These are phyloP conservation scores for Aythya baeri DNA, from an alignment of 2,113 vertebrate genomes.

Conservation along the genomic window DNA sequence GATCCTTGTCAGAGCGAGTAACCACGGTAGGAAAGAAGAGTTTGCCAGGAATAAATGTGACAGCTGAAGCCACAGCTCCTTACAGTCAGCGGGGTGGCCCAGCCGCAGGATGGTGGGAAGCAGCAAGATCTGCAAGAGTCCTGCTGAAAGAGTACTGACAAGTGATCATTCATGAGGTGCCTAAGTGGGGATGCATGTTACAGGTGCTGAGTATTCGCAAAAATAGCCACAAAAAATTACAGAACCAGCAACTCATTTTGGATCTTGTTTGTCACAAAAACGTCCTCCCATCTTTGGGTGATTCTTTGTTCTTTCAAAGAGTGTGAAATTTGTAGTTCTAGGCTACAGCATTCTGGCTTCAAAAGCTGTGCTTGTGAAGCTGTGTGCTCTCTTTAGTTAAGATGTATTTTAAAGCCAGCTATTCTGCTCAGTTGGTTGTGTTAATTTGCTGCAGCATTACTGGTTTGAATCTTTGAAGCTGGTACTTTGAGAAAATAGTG, in stretches of 20 bases:
- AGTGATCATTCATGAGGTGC: background rate
- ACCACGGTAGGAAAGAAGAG: background rate
- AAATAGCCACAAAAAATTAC: background rate
- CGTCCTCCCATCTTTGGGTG: background rate
- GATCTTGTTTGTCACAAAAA: background rate
- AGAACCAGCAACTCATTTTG: background rate
- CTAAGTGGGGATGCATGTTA: background rate
- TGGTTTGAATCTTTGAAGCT: background rate
- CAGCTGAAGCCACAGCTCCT: background rate
- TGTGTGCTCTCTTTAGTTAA: background rate
- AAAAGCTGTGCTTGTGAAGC: background rate
- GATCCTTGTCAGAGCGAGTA: background rate
- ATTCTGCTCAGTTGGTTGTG: background rate
- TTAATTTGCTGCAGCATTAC: background rate
- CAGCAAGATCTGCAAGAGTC: background rate
- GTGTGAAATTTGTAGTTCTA: background rate
- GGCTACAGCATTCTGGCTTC: background rate
- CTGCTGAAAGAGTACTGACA: background rate
- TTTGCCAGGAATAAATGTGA: background rate
- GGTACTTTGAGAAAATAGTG: background rate
- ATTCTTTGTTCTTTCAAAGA: background rate
- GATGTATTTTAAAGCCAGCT: background rate
- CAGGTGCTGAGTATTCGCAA: background rate
- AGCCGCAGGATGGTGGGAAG: background rate
- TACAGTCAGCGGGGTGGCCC: background rate